phyloP scores from a whole-genome alignment of 2,113 vertebrate species.

The Grantiella picta region DNA sequence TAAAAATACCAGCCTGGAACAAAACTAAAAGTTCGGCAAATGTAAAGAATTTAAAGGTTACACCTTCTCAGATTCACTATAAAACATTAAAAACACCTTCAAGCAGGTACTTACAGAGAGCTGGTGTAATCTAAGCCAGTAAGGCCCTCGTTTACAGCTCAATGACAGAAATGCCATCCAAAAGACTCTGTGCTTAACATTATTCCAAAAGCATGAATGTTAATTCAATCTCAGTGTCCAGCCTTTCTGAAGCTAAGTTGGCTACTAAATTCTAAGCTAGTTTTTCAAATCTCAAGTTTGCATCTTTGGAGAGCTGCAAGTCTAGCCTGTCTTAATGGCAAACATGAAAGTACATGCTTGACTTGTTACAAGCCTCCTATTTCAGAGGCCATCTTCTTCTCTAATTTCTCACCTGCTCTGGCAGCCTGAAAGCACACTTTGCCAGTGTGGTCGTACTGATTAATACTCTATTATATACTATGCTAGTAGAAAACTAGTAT shows the following conservation, averaged over 20 bases:
- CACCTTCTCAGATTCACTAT: not conserved
- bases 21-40: not conserved
- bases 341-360: not conserved
- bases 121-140: not conserved
- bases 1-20: not conserved
- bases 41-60: not conserved
- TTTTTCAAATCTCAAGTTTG: not conserved
- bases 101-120: not conserved
- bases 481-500: not conserved
- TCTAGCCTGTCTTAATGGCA: not conserved
- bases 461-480: not conserved
- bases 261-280: not conserved
- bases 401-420: not conserved
- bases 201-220: not conserved
- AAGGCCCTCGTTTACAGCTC: not conserved
- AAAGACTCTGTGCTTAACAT: not conserved
- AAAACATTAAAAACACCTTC: not conserved
- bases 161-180: not conserved
- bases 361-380: not conserved
- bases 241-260: not conserved
- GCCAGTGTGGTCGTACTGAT: not conserved
- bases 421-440: not conserved
- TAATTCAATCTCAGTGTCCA: not conserved
- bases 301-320: not conserved
- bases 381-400: not conserved